phyloP scores from a whole-genome alignment of 2,797 vertebrate species.

The Hylomyscus alleni region DNA sequence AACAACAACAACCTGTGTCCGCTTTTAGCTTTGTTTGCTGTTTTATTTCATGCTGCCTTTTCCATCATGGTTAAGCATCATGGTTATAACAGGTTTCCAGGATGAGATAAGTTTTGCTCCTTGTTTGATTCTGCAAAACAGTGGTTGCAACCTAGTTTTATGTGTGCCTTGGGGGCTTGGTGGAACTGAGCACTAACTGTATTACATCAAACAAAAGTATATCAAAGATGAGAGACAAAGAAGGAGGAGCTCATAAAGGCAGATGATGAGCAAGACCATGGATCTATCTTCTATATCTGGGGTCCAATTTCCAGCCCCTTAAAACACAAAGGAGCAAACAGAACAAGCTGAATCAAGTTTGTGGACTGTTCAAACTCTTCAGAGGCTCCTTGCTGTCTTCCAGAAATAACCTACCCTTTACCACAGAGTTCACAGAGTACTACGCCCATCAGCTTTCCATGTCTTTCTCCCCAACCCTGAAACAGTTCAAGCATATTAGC shows the following conservation, averaged over 20 bases:
- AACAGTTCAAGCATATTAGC: neutral
- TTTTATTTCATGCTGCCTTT: slow-evolving; percentile 36
- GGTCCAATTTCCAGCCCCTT: neutral
- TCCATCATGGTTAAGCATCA: slow-evolving; percentile 15
- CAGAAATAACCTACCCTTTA: neutral
- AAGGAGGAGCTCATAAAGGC: neutral
- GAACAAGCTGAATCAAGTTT: neutral
- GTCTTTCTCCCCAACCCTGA: neutral
- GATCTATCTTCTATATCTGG: neutral
- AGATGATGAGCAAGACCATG: neutral
- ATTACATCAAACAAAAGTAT: slow-evolving; percentile 54
- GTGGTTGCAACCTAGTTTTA: slow-evolving; percentile 22
- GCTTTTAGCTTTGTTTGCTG: slow-evolving; percentile 30
- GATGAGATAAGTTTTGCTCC: slow-evolving; percentile 29
- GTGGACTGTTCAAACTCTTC: neutral
- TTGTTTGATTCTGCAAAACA: slow-evolving; percentile 5
- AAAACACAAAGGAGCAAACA: neutral
- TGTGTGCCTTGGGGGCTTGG: slow-evolving; percentile 1
- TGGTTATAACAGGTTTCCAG: slow-evolving; percentile 48
- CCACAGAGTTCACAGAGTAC: neutral
- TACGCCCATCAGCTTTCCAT: neutral
- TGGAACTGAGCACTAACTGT: slow-evolving; percentile 33
- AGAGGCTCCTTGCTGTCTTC: neutral
- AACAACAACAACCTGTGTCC: neutral
- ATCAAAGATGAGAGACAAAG: neutral